Conservation (phyloP, 2,888 invertebrate species). For the Ferdinandea cuprea region DNA sequence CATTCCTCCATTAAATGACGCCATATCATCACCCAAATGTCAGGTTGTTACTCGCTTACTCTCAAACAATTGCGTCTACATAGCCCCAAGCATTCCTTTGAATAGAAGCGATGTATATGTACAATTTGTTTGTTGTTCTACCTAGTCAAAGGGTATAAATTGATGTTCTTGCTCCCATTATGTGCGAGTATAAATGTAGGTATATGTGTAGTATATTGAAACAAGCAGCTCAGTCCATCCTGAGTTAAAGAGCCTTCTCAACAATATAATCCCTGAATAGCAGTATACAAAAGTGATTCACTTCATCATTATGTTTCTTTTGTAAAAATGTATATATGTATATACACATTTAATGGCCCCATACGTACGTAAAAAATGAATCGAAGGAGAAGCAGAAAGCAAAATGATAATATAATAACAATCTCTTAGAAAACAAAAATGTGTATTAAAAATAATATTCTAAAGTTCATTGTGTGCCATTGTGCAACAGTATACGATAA, state of each 20-base stretch:
- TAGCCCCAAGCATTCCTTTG: conserved; percentile 37
- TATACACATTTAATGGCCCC: conserved; percentile 34
- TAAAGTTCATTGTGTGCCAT: conserved; percentile 23
- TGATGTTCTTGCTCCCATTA: conserved; percentile 25
- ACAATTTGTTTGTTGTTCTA: conserved; percentile 21
- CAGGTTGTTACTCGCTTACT: conserved; percentile 28
- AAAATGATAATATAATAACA: conserved; percentile 55
- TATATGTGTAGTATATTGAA: background rate
- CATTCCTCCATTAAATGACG: background rate
- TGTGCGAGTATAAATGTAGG: conserved; percentile 8
- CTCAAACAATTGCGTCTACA: conserved; percentile 57
- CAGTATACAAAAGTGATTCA: conserved; percentile 52
- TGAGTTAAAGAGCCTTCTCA: conserved; percentile 46
- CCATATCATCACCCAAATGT: conserved; percentile 5
- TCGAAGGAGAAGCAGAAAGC: conserved; percentile 45
- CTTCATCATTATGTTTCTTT: conserved; percentile 46
- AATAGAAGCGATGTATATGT: conserved; percentile 15
- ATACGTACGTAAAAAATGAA: conserved; percentile 30
- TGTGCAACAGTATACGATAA: conserved; percentile 49
- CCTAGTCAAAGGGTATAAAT: conserved; percentile 36
- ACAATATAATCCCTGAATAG: conserved; percentile 33
- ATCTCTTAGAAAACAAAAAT: conserved; percentile 45
- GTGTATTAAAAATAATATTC: conserved; percentile 10
- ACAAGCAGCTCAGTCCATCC: conserved; percentile 32
- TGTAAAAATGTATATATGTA: conserved; percentile 7